phyloP scores from a whole-genome alignment of 2,113 vertebrate genomes.

The Phyllostomus hastatus region DNA sequence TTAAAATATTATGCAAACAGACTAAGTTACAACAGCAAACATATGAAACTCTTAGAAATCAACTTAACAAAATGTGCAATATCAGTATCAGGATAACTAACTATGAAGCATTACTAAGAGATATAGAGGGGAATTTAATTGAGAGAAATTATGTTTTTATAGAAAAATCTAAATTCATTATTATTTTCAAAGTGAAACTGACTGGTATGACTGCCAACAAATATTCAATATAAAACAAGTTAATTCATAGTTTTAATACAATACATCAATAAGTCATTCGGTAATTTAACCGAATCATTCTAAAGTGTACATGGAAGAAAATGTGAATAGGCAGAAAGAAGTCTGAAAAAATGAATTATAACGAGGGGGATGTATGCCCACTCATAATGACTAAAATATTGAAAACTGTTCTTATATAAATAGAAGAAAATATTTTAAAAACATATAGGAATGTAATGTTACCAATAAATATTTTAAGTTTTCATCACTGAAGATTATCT shows the following conservation, averaged over 20 bases:
- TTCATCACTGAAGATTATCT: background rate
- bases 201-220: background rate
- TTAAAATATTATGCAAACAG: background rate
- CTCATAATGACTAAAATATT: background rate
- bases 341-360: background rate
- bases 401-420: background rate
- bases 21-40: background rate
- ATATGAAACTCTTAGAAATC: background rate
- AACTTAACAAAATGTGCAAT: background rate
- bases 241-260: background rate
- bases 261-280: background rate
- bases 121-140: background rate
- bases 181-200: background rate
- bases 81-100: background rate
- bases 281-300: background rate
- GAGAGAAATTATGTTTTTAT: background rate
- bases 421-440: background rate
- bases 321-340: background rate
- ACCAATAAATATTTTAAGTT: background rate
- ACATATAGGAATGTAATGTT: background rate
- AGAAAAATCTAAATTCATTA: background rate
- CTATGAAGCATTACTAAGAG: background rate
- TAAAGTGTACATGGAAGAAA: background rate
- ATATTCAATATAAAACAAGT: background rate
- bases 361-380: background rate